These are phyloP conservation scores for Nyctibius bracteatus DNA, from an alignment of 2,113 vertebrate genomes.

Conservation along the genomic window DNA sequence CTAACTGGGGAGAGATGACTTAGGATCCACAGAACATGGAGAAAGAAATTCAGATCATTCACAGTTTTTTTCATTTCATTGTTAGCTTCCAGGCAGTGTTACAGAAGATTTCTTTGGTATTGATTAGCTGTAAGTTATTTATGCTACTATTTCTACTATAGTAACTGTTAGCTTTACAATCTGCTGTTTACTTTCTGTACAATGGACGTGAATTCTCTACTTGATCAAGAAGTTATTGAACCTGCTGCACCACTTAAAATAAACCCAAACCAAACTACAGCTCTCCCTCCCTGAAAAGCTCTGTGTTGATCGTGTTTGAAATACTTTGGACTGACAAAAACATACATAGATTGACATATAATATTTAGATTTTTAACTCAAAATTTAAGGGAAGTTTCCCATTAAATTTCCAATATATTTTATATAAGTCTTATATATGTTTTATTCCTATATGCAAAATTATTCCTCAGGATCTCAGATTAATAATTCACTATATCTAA, in stretches of 20 bases:
- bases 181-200: neutral
- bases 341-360: neutral
- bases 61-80: neutral
- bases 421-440: neutral
- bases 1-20: neutral
- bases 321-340: neutral
- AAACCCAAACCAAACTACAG: neutral
- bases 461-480: neutral
- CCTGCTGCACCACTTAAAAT: neutral
- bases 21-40: neutral
- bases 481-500: neutral
- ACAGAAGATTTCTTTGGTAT: neutral
- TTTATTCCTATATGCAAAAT: neutral
- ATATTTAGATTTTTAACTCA: neutral
- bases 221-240: neutral
- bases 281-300: accelerated
- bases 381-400: neutral
- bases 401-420: neutral
- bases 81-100: neutral
- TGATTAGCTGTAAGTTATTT: neutral
- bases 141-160: neutral
- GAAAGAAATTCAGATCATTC: neutral
- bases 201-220: neutral
- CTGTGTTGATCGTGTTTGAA: neutral
- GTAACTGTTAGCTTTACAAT: neutral